A percentile compares a stretch with the other conserved stretches of the same genome.
Conservation (phyloP, 2,888 invertebrate species). For the Clivina fossor region DNA sequence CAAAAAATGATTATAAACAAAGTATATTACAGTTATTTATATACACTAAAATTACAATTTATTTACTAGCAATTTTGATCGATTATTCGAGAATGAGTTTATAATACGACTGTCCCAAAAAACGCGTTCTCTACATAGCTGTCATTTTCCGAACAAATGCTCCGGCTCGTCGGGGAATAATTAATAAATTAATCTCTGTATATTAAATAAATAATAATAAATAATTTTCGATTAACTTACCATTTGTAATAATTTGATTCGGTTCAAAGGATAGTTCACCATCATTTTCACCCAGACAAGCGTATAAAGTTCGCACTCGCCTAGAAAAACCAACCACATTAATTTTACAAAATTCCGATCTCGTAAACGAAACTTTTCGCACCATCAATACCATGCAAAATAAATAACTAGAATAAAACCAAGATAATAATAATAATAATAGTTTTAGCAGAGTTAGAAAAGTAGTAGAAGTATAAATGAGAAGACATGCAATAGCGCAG, state of each 20-base stretch:
- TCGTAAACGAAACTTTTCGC: constrained; percentile 4
- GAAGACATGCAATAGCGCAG: constrained; percentile 9
- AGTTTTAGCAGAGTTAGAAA: constrained; percentile 4
- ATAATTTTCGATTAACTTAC: constrained; percentile 59
- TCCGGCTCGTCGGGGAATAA: too few relatives aligned
- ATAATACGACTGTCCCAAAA: too few relatives aligned
- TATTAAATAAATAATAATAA: not conserved
- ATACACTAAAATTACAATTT: too few relatives aligned
- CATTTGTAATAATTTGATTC: constrained; percentile 96
- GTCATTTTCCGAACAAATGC: too few relatives aligned
- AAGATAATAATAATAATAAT: constrained; percentile 15
- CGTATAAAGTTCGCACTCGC: constrained; percentile 91
- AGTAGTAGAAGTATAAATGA: constrained; percentile 7
- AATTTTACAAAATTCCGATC: not conserved
- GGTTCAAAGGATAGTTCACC: constrained; percentile 97
- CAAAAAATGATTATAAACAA: too few relatives aligned
- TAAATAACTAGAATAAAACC: constrained; percentile 2
- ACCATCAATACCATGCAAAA: constrained; percentile 4
- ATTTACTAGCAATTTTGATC: too few relatives aligned
- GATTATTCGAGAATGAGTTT: too few relatives aligned
- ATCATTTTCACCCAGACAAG: constrained; percentile 94
- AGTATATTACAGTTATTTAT: too few relatives aligned
- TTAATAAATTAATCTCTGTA: not conserved
- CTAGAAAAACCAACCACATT: constrained; percentile 52
- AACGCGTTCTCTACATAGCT: too few relatives aligned